phyloP scores from a whole-genome alignment of 2,888 invertebrate species.

The Ariolimax columbianus region DNA sequence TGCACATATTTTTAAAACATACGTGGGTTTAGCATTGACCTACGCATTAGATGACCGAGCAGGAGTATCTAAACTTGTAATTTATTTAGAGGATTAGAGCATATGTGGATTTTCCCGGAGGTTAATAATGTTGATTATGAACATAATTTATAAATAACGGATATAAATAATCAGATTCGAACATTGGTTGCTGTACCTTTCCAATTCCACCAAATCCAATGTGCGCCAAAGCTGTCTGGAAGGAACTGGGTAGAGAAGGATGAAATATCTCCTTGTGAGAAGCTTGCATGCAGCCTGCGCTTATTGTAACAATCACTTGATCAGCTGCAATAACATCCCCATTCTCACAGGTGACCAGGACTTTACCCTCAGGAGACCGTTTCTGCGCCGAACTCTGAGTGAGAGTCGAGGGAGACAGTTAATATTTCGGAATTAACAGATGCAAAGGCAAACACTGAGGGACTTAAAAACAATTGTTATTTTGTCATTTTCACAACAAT shows the following conservation, averaged over 20 bases:
- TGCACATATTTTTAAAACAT: too few relatives aligned
- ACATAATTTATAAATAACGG: not conserved
- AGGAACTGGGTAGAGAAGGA: conserved; percentile 5
- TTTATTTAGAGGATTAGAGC: too few relatives aligned
- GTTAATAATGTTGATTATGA: too few relatives aligned
- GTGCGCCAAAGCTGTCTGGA: conserved; percentile 20
- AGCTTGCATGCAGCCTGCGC: conserved; percentile 30
- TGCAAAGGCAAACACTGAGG: too few relatives aligned
- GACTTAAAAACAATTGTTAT: too few relatives aligned
- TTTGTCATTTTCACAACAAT: too few relatives aligned
- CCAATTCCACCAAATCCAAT: conserved; percentile 37
- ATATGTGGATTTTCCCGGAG: too few relatives aligned
- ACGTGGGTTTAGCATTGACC: too few relatives aligned
- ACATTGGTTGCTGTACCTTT: conserved; percentile 11
- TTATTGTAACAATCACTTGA: conserved; percentile 43
- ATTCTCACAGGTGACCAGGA: conserved; percentile 27
- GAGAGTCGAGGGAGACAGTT: too few relatives aligned
- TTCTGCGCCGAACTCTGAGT: not conserved
- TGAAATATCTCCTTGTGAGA: conserved; percentile 19
- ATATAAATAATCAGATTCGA: not conserved
- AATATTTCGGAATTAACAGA: too few relatives aligned
- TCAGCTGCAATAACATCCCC: conserved; percentile 15
- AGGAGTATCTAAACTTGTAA: too few relatives aligned
- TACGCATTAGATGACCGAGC: too few relatives aligned
- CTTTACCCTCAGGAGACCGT: not conserved